Evolutionary conservation across 2,888 invertebrate genomes (phyloP), one percentile per base, ranked within the genome.

Genomic region (Serripes groenlandicus): DNA sequence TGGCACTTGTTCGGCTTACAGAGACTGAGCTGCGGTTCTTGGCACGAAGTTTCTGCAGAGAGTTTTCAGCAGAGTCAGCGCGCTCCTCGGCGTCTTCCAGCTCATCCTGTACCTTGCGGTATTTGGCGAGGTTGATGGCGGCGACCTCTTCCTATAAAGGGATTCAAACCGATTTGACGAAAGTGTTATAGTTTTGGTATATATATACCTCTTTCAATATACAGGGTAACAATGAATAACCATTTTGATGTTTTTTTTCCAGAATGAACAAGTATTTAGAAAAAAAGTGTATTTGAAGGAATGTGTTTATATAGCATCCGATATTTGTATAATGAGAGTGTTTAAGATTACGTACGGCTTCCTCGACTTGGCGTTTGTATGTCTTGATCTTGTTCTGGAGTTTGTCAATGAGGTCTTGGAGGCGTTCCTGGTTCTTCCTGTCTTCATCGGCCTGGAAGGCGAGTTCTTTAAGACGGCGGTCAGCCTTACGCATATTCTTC

Each of bases 321-420:
- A n/a, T n/a, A n/a, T n/a, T n/a, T n/a, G n/a, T n/a, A n/a, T n/a
- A n/a, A n/a, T n/a, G n/a, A n/a, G n/a, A n/a, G n/a, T n/a, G n/a
- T n/a, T n/a, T n/a, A n/a, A n/a, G n/a, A n/a, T n/a, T n/a, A 95
- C 95, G 95, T 93, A 96, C 96, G 90, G 99, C 99, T 95, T 99
- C 99, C 95, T 99, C 99, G 95, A 99, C 99, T 96, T 99, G 99
- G 96, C 99, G 97, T 97, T 99, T 99, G 98, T 99, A 99, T 93
- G 99, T 98, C 97, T 99, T 99, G 97, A 99, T 99, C 97, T 99
- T 99, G 96, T 98, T 98, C 88, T 95, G 95, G 93, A 99, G 97
- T 96, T 99, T 99, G 96, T 99, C 99, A 93, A 99, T 99, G 94
- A 99, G 97, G 96, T 99, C 99, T 95, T 99, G 99, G 97, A 99